Base-by-base conservation (phyloP, 1,140 invertebrate genomes). In the Leptinotarsa undecemlineata region DNA sequence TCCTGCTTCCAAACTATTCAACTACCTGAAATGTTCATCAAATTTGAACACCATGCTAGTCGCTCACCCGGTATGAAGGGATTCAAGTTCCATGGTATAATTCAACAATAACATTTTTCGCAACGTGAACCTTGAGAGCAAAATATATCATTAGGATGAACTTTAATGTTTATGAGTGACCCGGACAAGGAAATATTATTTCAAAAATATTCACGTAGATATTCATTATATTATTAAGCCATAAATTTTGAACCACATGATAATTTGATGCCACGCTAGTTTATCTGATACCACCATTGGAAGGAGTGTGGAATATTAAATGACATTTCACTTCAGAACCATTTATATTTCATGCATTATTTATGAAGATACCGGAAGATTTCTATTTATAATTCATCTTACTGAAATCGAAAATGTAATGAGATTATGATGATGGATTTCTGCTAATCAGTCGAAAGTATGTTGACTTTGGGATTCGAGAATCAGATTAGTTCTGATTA, bases 141-240 rank as follows among this genome's bases (percentile, higher is more conserved):
- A 14, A 57, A 57, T 57, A 57, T 57, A 57, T 57, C 51, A 57
- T 57, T n/a, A 57, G 1, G 17, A 17, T 57, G 51, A 57, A 57
- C 51, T 57, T 19, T 57, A 15, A 57, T 57, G 15, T 57, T 57
- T 19, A 57, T n/a, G 5, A 57, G 4, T 57, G 51, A 57, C 51
- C 51, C 51, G 51, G 15, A 64, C 63, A 4, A 64, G 63, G 21
- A 64, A 64, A 64, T 64, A 33, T 21, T 21, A 33, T 20, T 23
- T n/a, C 4, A 64, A 64, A 64, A 64, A 64, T 15, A 21, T 64
- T n/a, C 48, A 15, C 48, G 42, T 8, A 69, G 14, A 69, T 23
- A 48, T 69, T 69, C 68, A 69, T 69, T 69, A 69, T 69, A 23
- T 48, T 69, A 69, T 69, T 69, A 69, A 69, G 68, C 48, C 33